These are phyloP conservation scores for Sarcophaga bullata DNA, from an alignment of 1,140 invertebrate species.

Conservation along the genomic window DNA sequence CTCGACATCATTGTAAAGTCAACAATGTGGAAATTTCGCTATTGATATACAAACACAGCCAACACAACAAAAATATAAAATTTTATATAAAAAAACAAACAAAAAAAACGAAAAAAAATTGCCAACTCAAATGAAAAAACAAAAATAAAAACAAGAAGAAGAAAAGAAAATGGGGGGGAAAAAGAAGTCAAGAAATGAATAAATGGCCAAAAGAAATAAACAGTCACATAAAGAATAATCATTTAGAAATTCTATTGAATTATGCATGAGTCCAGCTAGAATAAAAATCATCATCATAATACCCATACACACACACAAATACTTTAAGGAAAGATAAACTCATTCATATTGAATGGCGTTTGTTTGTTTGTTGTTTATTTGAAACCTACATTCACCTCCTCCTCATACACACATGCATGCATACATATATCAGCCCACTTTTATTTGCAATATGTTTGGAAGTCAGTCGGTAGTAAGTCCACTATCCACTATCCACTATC, in stretches of 20 bases:
- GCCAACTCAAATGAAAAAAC: slow-evolving; percentile 33
- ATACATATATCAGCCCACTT: too few relatives aligned
- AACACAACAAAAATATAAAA: slow-evolving; percentile 27
- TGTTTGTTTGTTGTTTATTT: neutral
- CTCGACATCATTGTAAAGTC: slow-evolving; percentile 38
- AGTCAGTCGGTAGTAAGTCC: neutral
- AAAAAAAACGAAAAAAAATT: slow-evolving; percentile 37
- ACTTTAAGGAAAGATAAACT: neutral
- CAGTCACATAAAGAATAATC: slow-evolving; percentile 66
- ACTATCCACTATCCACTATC: neutral
- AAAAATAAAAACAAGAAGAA: slow-evolving; percentile 15
- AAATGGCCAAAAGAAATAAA: slow-evolving; percentile 66
- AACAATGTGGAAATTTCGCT: slow-evolving; percentile 37
- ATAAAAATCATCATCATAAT: slow-evolving; percentile 3
- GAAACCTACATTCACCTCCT: too few relatives aligned
- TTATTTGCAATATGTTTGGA: too few relatives aligned
- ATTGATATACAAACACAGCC: slow-evolving; percentile 20
- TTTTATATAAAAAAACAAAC: slow-evolving; percentile 11
- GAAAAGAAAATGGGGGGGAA: neutral
- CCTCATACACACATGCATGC: too few relatives aligned
- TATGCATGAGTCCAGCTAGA: slow-evolving; percentile 57
- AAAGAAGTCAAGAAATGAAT: slow-evolving; percentile 56
- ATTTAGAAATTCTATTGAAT: slow-evolving; percentile 66
- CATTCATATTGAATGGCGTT: neutral
- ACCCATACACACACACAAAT: neutral